phyloP scores from a whole-genome alignment of 2,113 vertebrate species.

The Leucoraja erinaceus region DNA sequence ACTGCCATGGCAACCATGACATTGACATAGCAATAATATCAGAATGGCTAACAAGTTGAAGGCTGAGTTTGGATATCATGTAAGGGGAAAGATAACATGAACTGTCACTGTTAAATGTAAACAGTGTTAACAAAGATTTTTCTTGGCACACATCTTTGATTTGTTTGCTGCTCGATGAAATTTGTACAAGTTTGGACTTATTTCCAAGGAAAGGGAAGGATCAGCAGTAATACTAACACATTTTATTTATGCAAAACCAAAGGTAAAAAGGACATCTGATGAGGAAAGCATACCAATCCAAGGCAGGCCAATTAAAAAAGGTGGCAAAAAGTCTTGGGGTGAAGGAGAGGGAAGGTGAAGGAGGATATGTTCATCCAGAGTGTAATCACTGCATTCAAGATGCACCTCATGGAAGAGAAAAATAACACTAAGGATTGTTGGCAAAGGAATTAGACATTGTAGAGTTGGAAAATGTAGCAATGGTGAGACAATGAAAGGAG shows the following conservation, averaged over 20 bases:
- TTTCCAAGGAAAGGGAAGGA: neutral
- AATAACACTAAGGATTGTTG: neutral
- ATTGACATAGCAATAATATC: neutral
- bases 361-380: neutral
- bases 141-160: neutral
- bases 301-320: neutral
- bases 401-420: neutral
- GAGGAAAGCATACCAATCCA: neutral
- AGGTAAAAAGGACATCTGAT: neutral
- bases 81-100: neutral
- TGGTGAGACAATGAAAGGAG: neutral
- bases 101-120: neutral
- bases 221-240: neutral
- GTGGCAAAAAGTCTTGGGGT: neutral
- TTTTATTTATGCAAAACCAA: neutral
- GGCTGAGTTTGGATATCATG: neutral
- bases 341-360: neutral
- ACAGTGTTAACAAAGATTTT: neutral
- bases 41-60: neutral
- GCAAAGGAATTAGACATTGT: neutral
- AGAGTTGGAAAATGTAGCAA: neutral
- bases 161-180: neutral
- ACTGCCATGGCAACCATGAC: neutral
- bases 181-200: slow-evolving; percentile 1
- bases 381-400: neutral